Conservation (phyloP, 2,113 vertebrate genomes). For the Grus americana region DNA sequence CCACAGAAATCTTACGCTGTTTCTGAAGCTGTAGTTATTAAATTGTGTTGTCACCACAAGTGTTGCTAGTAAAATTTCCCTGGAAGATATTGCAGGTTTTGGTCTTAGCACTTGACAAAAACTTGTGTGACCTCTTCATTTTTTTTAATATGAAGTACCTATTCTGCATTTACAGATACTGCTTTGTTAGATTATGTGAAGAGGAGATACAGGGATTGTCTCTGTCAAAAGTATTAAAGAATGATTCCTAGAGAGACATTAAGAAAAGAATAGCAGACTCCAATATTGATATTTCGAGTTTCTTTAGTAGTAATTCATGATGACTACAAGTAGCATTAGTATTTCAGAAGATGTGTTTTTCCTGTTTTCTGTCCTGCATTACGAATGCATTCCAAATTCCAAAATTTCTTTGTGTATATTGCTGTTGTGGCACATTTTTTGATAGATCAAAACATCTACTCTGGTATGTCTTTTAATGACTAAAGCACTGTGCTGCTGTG, state of each 20-base stretch:
- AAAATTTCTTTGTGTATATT: neutral
- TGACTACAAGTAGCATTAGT: neutral
- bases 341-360: neutral
- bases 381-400: neutral
- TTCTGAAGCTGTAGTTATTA: neutral
- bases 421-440: neutral
- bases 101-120: neutral
- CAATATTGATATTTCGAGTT: neutral
- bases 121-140: neutral
- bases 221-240: neutral
- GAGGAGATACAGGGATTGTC: neutral
- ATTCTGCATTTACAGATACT: neutral
- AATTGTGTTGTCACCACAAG: neutral
- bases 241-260: neutral
- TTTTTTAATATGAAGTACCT: neutral
- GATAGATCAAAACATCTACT: neutral
- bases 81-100: neutral
- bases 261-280: neutral
- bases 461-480: neutral
- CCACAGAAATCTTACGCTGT: neutral
- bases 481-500: neutral
- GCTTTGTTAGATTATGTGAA: neutral
- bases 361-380: neutral
- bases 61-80: neutral
- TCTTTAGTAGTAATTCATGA: neutral